Evolutionary conservation across 2,888 invertebrate genomes (phyloP).

Genomic region (Drosophila parthenogenetica): DNA sequence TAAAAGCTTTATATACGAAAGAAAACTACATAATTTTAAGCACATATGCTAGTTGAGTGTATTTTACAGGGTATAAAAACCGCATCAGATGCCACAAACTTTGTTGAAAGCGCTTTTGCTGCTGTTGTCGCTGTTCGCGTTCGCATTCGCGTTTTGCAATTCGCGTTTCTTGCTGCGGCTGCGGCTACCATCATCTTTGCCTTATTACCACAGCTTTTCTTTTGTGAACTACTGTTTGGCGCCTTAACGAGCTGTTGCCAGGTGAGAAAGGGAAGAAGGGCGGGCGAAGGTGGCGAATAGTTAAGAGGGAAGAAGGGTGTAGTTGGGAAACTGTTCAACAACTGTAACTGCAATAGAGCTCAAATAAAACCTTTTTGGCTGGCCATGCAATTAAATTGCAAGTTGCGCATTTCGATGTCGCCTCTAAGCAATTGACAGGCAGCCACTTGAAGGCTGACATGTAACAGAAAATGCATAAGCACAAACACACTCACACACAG

Average conservation of each 20-base stretch:
- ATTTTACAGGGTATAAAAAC: constrained; percentile 42
- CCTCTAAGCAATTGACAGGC: constrained; percentile 71
- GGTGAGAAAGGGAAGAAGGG: constrained; percentile 13
- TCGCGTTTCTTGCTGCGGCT: constrained; percentile 2
- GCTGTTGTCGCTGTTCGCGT: constrained; percentile 17
- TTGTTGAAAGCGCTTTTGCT: constrained; percentile 46
- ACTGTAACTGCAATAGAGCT: constrained; percentile 21
- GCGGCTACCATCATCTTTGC: constrained; percentile 64
- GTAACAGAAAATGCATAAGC: constrained; percentile 32
- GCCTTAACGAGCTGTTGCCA: constrained; percentile 64
- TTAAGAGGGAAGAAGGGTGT: background rate
- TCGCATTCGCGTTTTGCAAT: background rate
- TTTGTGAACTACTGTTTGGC: constrained; percentile 55
- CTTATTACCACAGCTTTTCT: constrained; percentile 66
- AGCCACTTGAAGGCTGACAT: constrained; percentile 70
- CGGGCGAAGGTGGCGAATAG: background rate
- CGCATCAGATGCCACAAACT: constrained; percentile 55
- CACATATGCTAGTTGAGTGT: background rate
- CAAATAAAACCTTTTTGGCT: constrained; percentile 29
- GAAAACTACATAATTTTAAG: background rate
- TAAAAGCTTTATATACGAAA: background rate
- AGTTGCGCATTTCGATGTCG: constrained; percentile 58
- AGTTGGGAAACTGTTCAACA: background rate
- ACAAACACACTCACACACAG: constrained; percentile 7
- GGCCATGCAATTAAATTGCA: constrained; percentile 73